Base-by-base conservation (phyloP, 2,888 invertebrate species). In the Caenorhabditis panamensis region DNA sequence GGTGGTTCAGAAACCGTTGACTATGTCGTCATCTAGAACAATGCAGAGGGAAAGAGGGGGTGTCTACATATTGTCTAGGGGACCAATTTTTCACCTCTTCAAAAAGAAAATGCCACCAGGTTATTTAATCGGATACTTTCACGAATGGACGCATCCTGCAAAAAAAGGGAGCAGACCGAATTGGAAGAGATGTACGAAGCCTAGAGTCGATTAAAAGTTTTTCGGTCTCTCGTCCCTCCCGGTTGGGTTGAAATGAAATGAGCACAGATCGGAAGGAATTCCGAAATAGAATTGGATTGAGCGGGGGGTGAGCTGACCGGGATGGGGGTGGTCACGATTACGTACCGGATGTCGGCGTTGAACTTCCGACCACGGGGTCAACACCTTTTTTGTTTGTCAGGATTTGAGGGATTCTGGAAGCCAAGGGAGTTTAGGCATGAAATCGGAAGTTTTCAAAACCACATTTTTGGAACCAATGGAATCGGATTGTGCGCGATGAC, bases 261-360 rank as follows among this genome's bases (percentile, higher is more conserved):
- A 71, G 71, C 71, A 71, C 71, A 62, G 58, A 68, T 68, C 68
- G 68, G 68, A 16, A 3, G 41, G 13, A 3, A 3, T 9, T 6
- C 41, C 41, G 54, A 71, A 71, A 71, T 71, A 71, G 71, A 71
- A 62, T 53, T 53, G 36, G 28, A 56, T 20, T 28, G 36, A n/a
- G n/a, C n/a, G 71, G 31, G 53, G 37, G 51, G 13, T 58, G 59
- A 31, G 31, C 9, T 31, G 31, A 6, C 9, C n/a, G n/a, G 31
- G 31, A 6, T 31, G 9, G 31, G 36, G 24, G 51, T 16, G 54
- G 54, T 54, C 44, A 54, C 54, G 63, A 63, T 56, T 62, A 71
- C 62, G 62, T 71, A 71, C 49, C 24, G 36, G 44, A 66, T 4
- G 31, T 31, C 4, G 5, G 31, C 9, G 9, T 62, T 62, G 71